Conservation (phyloP, 2,888 invertebrate species). For the Polyploca ridens region DNA sequence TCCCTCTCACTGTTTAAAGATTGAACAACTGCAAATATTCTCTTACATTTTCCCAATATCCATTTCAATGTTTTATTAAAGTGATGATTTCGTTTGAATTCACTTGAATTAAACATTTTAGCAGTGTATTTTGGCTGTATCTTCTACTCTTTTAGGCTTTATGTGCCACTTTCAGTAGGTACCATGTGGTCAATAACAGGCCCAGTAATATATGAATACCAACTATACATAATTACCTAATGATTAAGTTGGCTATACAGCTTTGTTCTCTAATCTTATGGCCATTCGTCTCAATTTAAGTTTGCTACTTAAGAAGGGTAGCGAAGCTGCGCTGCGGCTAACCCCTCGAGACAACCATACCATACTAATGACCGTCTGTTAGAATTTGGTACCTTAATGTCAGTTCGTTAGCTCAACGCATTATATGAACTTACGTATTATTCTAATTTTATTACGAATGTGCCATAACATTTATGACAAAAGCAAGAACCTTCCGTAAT, state of each 20-base stretch:
- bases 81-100: too few species aligned
- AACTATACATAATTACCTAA: too few species aligned
- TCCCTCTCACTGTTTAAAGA: not conserved
- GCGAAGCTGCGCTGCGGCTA: not conserved
- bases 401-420: not conserved
- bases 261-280: not conserved
- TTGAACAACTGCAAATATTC: not conserved
- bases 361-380: slow-evolving; percentile 1
- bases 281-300: not conserved
- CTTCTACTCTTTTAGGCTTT: too few species aligned
- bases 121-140: too few species aligned
- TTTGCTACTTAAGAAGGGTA: not conserved
- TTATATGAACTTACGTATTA: not conserved
- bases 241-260: too few species aligned
- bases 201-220: too few species aligned
- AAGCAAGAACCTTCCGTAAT: not conserved
- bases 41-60: too few species aligned
- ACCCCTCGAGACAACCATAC: not conserved
- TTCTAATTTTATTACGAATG: not conserved
- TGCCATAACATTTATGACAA: not conserved
- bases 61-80: too few species aligned
- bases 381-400: not conserved
- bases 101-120: too few species aligned
- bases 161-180: too few species aligned
- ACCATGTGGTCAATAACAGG: too few species aligned